Evolutionary conservation across 2,797 vertebrate genomes (phyloP), one percentile per base, ranked within the genome.

Genomic region (Brotogeris chrysoptera): DNA sequence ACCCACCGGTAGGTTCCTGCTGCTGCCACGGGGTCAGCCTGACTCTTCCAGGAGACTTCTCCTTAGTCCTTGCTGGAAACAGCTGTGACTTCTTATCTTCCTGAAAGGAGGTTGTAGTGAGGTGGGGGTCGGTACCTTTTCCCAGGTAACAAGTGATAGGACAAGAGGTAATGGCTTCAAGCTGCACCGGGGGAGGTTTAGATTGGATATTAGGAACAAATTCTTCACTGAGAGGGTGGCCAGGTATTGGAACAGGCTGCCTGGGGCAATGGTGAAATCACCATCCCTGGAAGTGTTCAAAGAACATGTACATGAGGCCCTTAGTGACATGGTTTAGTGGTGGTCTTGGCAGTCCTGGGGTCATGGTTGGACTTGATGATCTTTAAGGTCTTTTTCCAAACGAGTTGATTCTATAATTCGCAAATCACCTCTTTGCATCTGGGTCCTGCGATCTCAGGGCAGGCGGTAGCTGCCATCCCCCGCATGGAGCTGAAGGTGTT

Each of bases 1-100:
- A 36, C 89, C 55, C 96, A 94, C 30, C 28, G 92, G 97, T 98
- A 97, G 91, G 89, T 80, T 46, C 61, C 41, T 34, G 21, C 64
- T 3, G 2, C 49, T 43, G 43, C 69, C 0, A 0, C 11, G 14
- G 21, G 8, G 4, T 77, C 36, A 5, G 27, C 55, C 55, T 44
- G 28, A 4, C 16, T 43, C 21, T 73, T 38, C 13, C 28, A 57
- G 43, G 36, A 78, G 27, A 23, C 70, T 77, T 65, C 41, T 84
- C 44, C 80, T 55, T 50, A 38, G 38, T 38, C 34, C 53, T 69
- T 17, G 11, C 23, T 74, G 49, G 63, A 84, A 88, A 34, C 39
- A 66, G 55, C 63, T 19, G 3, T 3, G 5, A 6, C 10, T 76
- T 86, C 38, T 41, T 4, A 2, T n/a, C 30, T 38, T 15, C n/a